Evolutionary conservation across 2,888 invertebrate genomes (phyloP), one percentile per base, ranked within the genome.

Genomic region (Pyrochroa serraticornis): DNA sequence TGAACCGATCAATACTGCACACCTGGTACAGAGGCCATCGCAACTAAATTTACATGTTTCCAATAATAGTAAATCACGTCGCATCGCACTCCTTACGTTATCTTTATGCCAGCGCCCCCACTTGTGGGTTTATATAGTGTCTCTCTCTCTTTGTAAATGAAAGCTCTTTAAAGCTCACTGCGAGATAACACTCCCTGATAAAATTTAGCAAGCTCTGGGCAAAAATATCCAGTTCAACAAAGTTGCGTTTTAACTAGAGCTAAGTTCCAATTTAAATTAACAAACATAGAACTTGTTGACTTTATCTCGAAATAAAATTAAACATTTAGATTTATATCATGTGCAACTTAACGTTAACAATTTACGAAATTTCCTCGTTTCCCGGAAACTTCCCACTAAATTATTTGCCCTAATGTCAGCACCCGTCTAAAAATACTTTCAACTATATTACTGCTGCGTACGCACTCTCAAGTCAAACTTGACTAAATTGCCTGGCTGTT

Each of bases 31-130:
- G 66, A 63, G 64, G 62, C 65, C 65, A 64, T 60, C 65, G 63
- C 54, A 60, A 63, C 63, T 43, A 57, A 69, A 69, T 69, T 69
- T 69, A 69, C 69, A 69, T 69, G 69, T 67, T 69, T 69, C 68
- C 69, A 69, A 69, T 69, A 69, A 69, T 67, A 68, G 68, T 69
- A 69, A 69, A 69, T 69, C 69, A 69, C 65, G 61, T 59, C 62
- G 67, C 62, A 65, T 63, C 60, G 59, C 57, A 65, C 62, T 65
- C 67, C 58, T 63, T 64, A 62, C 62, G 64, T 68, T 69, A 69
- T 68, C 68, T 69, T 68, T 68, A 68, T 68, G 63, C 58, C 60
- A 52, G 58, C 52, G 49, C 60, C 46, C 56, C 60, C 60, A 59
- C 62, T 60, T 65, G 63, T 52, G 64, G 64, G 63, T 64, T 64